Base-by-base conservation (phyloP, 2,113 vertebrate genomes). In the Pelobates fuscus region DNA sequence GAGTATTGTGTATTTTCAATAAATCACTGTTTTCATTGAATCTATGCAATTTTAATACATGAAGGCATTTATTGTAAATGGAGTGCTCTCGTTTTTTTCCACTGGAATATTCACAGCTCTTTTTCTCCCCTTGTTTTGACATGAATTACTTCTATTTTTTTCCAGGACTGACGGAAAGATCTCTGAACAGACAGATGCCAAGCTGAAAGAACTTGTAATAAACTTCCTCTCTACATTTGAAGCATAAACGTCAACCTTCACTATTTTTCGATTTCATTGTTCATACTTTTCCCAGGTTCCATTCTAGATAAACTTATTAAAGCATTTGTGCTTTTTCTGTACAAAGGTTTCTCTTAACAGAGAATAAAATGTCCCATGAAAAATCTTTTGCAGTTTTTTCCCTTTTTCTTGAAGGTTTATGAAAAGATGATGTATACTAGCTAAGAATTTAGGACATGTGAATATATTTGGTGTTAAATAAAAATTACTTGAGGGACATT, bases 181-280 rank as follows among this genome's bases (percentile, higher is more conserved):
- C 84, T 96, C 94, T 17, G 94, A 95, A 77, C 86, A 94, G 80
- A 87, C 94, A 7, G 97, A 99, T 65, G 90, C 89, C 0, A 98
- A 98, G 82, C 80, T 99, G 88, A 99, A 99, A 88, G 91, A 95
- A 84, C 79, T 94, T 65, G 97, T 99, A 71, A 89, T 92, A 61
- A 94, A 32, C 81, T 99, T 99, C 88, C 84, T 99, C 88, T 87
- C 97, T 81, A 98, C 94, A 83, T 98, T 99, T 2, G 97, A 98
- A 85, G 92, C 89, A 81, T 90, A 89, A 91, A 80, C 79, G 81
- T 79, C 30, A 76, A 18, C 52, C 54, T 41, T 15, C 21, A 10
- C 67, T 70, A 63, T 78, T 70, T 79, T 26, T 78, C 78, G 78
- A 81, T 80, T 89, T 79, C 37, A 77, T 37, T 86, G 80, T 86